Evolutionary conservation across 1,140 invertebrate species (phyloP).

Genomic region (Uloborus diversus): DNA sequence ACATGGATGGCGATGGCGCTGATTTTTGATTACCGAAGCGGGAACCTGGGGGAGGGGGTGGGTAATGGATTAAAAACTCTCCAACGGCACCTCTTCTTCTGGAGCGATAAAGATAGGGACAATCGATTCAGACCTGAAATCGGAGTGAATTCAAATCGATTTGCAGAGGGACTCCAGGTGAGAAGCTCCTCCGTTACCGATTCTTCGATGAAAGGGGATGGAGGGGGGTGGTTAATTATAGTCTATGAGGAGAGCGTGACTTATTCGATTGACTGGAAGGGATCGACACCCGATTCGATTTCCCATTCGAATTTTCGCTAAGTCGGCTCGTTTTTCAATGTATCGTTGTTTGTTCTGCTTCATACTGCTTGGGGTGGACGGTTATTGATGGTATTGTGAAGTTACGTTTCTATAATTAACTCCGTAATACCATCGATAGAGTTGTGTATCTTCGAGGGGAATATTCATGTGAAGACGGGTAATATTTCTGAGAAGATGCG

Average conservation of each 20-base stretch:
- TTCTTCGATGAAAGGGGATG: too few species aligned
- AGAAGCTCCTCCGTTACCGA: slow-evolving; percentile 17
- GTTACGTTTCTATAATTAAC: too few species aligned
- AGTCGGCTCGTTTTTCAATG: too few species aligned
- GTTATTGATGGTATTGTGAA: too few species aligned
- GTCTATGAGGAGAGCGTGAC: slow-evolving; percentile 25
- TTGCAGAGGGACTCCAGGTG: background rate
- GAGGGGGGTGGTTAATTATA: slow-evolving; percentile 17
- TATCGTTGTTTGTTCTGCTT: too few species aligned
- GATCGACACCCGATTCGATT: slow-evolving; percentile 26
- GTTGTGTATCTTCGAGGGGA: too few species aligned
- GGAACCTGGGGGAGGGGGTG: background rate
- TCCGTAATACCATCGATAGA: too few species aligned
- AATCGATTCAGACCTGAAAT: background rate
- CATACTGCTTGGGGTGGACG: too few species aligned
- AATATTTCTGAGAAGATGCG: too few species aligned
- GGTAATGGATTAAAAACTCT: slow-evolving; percentile 6
- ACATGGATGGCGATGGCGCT: slow-evolving; percentile 34
- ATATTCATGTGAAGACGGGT: too few species aligned
- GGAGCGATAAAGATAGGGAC: background rate
- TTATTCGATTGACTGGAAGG: background rate
- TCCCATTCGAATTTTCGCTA: too few species aligned
- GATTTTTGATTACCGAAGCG: slow-evolving; percentile 30
- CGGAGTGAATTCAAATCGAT: slow-evolving; percentile 24
- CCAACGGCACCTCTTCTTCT: background rate